Base-by-base conservation (phyloP, 2,888 invertebrate species). In the Panorpa germanica region DNA sequence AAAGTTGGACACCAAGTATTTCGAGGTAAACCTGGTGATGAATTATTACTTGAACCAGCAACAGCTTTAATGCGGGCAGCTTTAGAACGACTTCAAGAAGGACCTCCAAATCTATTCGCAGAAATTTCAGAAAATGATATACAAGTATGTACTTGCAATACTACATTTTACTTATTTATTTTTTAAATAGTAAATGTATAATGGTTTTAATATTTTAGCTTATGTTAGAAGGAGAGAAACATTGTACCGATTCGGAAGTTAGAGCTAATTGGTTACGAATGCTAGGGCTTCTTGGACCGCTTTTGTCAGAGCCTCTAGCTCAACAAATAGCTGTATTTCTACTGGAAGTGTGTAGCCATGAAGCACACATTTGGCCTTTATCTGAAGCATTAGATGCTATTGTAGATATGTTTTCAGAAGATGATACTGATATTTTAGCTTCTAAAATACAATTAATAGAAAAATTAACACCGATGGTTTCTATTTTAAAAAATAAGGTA, bases 361-460 rank as follows among this genome's bases (percentile, higher is more conserved):
- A 76, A 43, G 50, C 55, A 12, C 69, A 73, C 36, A 63, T 73
- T 5, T 75, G 75, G 71, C 66, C 77, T 4, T 53, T 71, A 19
- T 75, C 78, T 1, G 81, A 81, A 54, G 66, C 73, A 4, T 46
- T 80, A 21, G 81, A 81, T 45, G 67, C 73, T 1, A 45, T 80
- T 15, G 73, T 80, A 51, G 81, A 81, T 45, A 62, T 81, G 39
- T 81, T 74, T 50, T 65, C 73, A 1, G 77, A 78, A 44, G 80
- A 81, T 44, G 71, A 75, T 43, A 69, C 73, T 32, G 71, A 78
- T 46, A 44, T 45, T 12, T 50, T 76, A 34, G 69, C 74, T 2
- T 55, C 55, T 35, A 69, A 71, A 44, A 58, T 76, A 10, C 60
- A 64, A 38, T 56, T 80, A 28, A 59, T 69, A 3, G 63, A 65